Evolutionary conservation across 2,113 vertebrate genomes (phyloP), one percentile per base, ranked within the genome.

Genomic region (Labeo rohita): DNA sequence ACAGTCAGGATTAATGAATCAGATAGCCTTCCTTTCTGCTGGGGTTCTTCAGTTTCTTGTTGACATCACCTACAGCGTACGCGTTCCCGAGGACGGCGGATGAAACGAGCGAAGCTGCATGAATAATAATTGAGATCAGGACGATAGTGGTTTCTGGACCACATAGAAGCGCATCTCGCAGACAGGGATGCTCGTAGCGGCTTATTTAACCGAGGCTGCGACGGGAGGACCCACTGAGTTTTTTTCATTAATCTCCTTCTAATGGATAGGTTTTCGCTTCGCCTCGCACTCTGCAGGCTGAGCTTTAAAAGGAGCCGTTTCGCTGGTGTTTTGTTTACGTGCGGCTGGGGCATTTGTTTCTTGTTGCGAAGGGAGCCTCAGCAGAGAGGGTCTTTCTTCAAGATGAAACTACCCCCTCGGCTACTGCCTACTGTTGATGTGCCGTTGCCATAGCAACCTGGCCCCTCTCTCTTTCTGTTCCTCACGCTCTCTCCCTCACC

Each of bases 381-480:
- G 91, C 89, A 83, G 93, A 90, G 91, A 91, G 91, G 91, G 91
- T 91, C 85, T 93, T 93, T 92, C 91, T 91, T 93, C 90, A 92
- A 94, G 94, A 95, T 94, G 90, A 94, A 94, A 94, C 92, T 92
- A 92, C 92, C 89, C 86, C 87, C 92, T 93, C 89, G 79, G 93
- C 92, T 93, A 91, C 90, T 43, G 92, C 91, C 90, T 84, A 86
- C 87, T 90, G 89, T 90, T 89, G 89, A 90, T 89, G 86, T 76
- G 78, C 68, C 36, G 94, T 95, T 95, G 93, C 94, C 93, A 88
- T 93, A 93, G 94, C 93, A 95, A 95, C 94, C 91, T 94, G 93
- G 92, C 93, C 92, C 92, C 93, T 93, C 92, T 93, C 90, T 91
- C 90, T 94, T 91, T 92, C 91, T 61, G n/a, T 66, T 76, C 80